Base-by-base conservation (phyloP, 2,888 invertebrate genomes). In the Charanyca ferruginea region DNA sequence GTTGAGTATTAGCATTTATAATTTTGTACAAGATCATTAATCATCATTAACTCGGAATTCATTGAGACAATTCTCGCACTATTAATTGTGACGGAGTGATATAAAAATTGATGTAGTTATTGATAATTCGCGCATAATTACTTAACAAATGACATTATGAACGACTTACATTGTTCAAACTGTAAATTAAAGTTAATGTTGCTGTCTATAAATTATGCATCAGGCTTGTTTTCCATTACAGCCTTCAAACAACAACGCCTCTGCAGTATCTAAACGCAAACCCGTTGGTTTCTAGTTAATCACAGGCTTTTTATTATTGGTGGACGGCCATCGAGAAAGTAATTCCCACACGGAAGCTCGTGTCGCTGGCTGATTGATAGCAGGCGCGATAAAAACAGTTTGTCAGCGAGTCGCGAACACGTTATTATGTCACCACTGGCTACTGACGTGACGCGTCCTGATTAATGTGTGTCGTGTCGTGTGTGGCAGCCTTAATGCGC, bases 291-390 rank as follows among this genome's bases (percentile, higher is more conserved):
- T 74, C 68, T 77, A 63, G 77, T 74, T 77, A 80, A 63, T 66
- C 66, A 77, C 61, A 67, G 65, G 45, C 49, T 67, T 78, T 69
- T 80, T 79, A 67, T 81, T 77, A 82, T 83, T 77, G 67, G 80
- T 79, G 64, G 66, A 75, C 66, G 66, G 61, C 65, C 60, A 81
- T 81, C 74, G 82, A 83, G 88, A 92, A 90, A 89, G 90, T 85
- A 87, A 89, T 91, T 90, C 90, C 87, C 87, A 88, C 89, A 87
- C 94, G 93, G 93, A 94, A 94, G 91, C 89, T 61, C 83, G 81
- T 86, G 92, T 91, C 92, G 83, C 79, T 84, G 67, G 76, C 89
- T 94, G 94, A 94, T 94, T 94, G 93, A 95, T 94, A 91, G 91
- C 82, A 66, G 64, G 61, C 62, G 72, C 83, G 85, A 92, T 90